These are phyloP conservation scores for Chrysina gloriosa DNA, from an alignment of 2,888 invertebrate species.

Conservation along the genomic window DNA sequence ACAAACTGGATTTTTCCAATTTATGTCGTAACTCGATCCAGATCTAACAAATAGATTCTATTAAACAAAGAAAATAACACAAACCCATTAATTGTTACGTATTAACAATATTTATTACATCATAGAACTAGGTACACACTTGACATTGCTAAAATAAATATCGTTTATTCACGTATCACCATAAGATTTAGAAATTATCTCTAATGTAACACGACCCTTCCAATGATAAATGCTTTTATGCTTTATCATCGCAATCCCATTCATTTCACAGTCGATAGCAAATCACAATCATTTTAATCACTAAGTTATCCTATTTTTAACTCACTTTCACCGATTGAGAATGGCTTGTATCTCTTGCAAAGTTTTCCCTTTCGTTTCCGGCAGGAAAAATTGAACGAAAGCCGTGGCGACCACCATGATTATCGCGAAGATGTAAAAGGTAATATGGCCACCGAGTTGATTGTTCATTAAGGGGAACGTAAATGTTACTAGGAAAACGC, in stretches of 20 bases:
- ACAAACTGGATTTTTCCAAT: too few relatives aligned
- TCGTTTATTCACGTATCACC: too few relatives aligned
- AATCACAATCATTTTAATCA: too few relatives aligned
- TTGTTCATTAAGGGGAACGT: slow-evolving; percentile 59
- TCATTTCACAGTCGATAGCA: too few relatives aligned
- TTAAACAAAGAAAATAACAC: too few relatives aligned
- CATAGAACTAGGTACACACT: not conserved
- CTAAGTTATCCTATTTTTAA: not conserved
- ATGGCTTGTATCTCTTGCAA: slow-evolving; percentile 59
- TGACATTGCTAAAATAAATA: not conserved
- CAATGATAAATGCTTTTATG: too few relatives aligned
- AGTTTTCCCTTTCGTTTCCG: slow-evolving; percentile 61
- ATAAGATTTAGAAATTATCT: too few relatives aligned
- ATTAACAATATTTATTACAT: not conserved
- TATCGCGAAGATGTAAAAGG: slow-evolving; percentile 59
- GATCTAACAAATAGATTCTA: too few relatives aligned
- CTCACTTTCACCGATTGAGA: slow-evolving; percentile 46
- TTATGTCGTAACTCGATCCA: too few relatives aligned
- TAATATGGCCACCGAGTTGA: slow-evolving; percentile 57
- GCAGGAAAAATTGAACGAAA: slow-evolving; percentile 59
- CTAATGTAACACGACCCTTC: too few relatives aligned
- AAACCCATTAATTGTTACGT: not conserved
- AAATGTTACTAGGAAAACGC: slow-evolving; percentile 61
- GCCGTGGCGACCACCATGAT: slow-evolving; percentile 57
- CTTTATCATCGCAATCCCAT: too few relatives aligned